Conservation (phyloP, 2,113 vertebrate genomes). For the Gila orcuttii region DNA sequence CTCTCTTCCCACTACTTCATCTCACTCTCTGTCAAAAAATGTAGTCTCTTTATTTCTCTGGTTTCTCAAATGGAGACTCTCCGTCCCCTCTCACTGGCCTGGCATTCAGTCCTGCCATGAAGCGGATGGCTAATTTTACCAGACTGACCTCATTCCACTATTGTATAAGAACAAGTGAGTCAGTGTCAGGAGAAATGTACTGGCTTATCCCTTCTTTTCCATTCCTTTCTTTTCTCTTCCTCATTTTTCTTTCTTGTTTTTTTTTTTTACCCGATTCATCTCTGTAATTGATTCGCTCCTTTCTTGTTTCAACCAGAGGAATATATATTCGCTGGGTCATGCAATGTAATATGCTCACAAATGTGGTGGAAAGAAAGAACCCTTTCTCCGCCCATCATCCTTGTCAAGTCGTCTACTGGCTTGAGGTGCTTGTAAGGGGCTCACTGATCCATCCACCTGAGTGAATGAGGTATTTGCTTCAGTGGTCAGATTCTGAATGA, state of each 20-base stretch:
- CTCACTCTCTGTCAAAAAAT: slow-evolving; percentile 31
- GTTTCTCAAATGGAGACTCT: slow-evolving; percentile 51
- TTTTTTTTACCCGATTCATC: slow-evolving; percentile 59
- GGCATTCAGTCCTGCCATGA: slow-evolving; percentile 61
- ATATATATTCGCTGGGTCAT: slow-evolving; percentile 70
- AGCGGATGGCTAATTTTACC: slow-evolving; percentile 64
- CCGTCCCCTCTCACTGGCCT: slow-evolving; percentile 55
- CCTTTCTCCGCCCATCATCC: slow-evolving; percentile 74
- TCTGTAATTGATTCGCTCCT: slow-evolving; percentile 47
- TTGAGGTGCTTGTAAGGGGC: slow-evolving; percentile 74
- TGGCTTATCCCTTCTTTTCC: slow-evolving; percentile 50
- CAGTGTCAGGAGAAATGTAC: slow-evolving; percentile 66
- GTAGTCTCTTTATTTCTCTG: slow-evolving; percentile 33
- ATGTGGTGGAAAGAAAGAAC: slow-evolving; percentile 72
- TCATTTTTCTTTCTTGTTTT: slow-evolving; percentile 33
- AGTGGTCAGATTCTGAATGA: slow-evolving; percentile 65
- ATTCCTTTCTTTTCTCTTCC: slow-evolving; percentile 32
- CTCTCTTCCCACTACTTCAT: slow-evolving; percentile 10
- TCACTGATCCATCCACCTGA: slow-evolving; percentile 76
- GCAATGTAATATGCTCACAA: slow-evolving; percentile 72
- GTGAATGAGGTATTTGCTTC: slow-evolving; percentile 78
- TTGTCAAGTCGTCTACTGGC: slow-evolving; percentile 66
- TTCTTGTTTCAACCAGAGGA: slow-evolving; percentile 56
- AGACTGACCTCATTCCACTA: slow-evolving; percentile 64
- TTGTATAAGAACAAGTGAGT: slow-evolving; percentile 68